phyloP scores from a whole-genome alignment of 2,113 vertebrate species.

The Triplophysa rosa region DNA sequence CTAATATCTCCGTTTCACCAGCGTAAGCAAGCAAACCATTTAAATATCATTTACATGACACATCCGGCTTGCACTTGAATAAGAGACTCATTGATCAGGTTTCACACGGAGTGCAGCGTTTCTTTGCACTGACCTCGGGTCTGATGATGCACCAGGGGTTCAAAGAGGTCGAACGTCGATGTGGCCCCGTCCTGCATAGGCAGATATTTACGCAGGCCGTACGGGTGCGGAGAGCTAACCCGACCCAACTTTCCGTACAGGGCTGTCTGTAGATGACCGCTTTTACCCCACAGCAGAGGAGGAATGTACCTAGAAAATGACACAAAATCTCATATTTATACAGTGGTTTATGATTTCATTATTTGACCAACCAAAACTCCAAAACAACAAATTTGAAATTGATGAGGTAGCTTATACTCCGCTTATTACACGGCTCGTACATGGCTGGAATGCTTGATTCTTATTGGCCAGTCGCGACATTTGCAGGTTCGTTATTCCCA shows the following conservation, averaged over 20 bases:
- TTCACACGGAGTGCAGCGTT: conserved; percentile 21
- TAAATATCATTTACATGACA: not conserved
- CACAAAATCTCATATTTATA: not conserved
- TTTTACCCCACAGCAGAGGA: conserved; percentile 95
- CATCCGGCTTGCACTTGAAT: not conserved
- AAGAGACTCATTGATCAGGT: not conserved
- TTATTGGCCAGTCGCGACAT: too few species aligned
- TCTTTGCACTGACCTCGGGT: conserved; percentile 83
- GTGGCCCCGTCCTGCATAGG: conserved; percentile 96
- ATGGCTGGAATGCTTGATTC: too few species aligned
- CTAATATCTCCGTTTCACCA: not conserved
- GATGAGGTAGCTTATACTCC: too few species aligned
- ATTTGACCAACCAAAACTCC: not conserved
- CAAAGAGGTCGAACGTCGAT: conserved; percentile 96
- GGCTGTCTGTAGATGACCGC: conserved; percentile 95
- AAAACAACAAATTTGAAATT: not conserved
- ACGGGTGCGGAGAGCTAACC: conserved; percentile 89
- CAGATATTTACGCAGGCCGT: conserved; percentile 90
- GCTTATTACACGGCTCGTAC: too few species aligned
- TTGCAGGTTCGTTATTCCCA: too few species aligned
- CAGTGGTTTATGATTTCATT: not conserved
- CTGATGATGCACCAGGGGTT: conserved; percentile 86
- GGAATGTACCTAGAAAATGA: conserved; percentile 88
- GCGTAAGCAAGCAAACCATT: not conserved
- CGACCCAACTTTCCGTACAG: conserved; percentile 96